Base-by-base conservation (phyloP, 2,888 invertebrate genomes). In the Pandemis heparana region DNA sequence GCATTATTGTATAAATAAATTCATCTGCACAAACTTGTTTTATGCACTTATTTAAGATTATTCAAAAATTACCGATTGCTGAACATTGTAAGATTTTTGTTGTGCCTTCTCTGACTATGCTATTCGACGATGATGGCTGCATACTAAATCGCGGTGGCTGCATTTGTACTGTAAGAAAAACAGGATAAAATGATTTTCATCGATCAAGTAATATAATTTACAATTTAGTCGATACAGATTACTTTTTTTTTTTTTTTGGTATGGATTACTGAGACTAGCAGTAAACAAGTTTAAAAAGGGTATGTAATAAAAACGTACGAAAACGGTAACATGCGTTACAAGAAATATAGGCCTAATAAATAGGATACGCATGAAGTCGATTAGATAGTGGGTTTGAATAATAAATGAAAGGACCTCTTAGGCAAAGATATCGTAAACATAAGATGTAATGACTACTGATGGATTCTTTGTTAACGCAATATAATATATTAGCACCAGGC, bases 21-120 rank as follows among this genome's bases (percentile, higher is more conserved):
- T 12, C 6, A 48, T n/a, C 12, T 43, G 43, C 12, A 43, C 23
- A 32, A 32, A 32, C 23, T 32, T 32, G 23, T 32, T 32, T 32
- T 32, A 32, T 32, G 2, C 23, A 32, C 4, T 32, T 43, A 12
- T 43, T 43, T 12, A 12, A 43, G 12, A 8, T 18, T 53, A 48
- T 53, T 53, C 18, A 53, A 53, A 2, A 53, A 96, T 96, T 93
- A 97, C 98, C 98, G 88, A 97, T 95, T 18, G 98, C 98, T 91
- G 97, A 97, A 92, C 99, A 99, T 90, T 98, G 98, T 79, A 99
- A 95, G 88, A 98, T 97, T 95, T 99, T 99, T 64, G 97, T 97
- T 75, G 97, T 96, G 86, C 98, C 98, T 94, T 98, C 97, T 88
- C 97, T 96, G 79, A 98, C 97, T 85, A 98, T 97, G 87, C 97